Evolutionary conservation across 2,888 invertebrate species (phyloP).

Genomic region (Lordiphosa fenestrarum): DNA sequence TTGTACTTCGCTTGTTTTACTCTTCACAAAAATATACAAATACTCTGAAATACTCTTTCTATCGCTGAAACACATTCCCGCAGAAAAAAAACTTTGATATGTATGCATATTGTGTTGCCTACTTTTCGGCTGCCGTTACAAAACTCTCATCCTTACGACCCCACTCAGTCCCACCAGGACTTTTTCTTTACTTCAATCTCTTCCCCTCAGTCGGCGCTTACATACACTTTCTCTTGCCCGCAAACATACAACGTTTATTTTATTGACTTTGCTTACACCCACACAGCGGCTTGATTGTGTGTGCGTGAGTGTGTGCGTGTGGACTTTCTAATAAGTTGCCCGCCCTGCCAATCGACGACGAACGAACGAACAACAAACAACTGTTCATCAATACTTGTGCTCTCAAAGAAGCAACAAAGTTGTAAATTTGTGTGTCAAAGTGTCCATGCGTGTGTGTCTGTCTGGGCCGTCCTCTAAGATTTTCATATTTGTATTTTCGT

Average conservation of each 20-base stretch:
- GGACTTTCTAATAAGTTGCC: conserved; percentile 71
- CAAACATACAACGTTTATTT: conserved; percentile 70
- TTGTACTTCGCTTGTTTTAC: too few species aligned
- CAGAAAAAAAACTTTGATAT: conserved; percentile 28
- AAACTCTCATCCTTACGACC: conserved; percentile 16
- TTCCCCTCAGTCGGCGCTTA: neutral
- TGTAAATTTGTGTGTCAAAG: conserved; percentile 70
- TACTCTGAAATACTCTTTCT: neutral
- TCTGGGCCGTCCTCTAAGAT: conserved; percentile 31
- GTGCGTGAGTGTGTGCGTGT: conserved; percentile 19
- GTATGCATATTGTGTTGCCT: conserved; percentile 64
- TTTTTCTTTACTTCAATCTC: conserved; percentile 14
- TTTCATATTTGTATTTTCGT: conserved; percentile 63
- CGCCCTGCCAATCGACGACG: conserved; percentile 48
- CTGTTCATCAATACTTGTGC: conserved; percentile 71
- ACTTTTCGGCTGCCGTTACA: conserved; percentile 49
- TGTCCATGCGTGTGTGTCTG: conserved; percentile 38
- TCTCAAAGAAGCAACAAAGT: conserved; percentile 56
- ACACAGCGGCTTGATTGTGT: conserved; percentile 38
- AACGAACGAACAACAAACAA: conserved; percentile 63
- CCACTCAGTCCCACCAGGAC: conserved; percentile 26
- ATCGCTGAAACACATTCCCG: conserved; percentile 7
- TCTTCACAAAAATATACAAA: too few species aligned
- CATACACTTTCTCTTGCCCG: conserved; percentile 25
- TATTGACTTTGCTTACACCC: conserved; percentile 57